Evolutionary conservation across 2,113 vertebrate genomes (phyloP).

Genomic region (Strix uralensis): DNA sequence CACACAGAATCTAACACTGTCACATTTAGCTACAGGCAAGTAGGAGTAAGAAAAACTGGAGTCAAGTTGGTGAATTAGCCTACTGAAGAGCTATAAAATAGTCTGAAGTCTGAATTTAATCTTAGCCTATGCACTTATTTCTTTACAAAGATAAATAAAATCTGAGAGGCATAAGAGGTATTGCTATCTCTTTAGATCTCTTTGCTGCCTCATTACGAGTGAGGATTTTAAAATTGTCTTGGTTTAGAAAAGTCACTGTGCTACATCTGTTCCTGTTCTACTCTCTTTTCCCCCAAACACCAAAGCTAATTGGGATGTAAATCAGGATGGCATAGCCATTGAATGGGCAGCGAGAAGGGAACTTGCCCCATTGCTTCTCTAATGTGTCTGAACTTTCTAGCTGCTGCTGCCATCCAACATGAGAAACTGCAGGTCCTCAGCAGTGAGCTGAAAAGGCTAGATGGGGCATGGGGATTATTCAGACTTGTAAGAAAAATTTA

Average conservation of each 20-base stretch:
- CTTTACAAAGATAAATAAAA: slow-evolving; percentile 16
- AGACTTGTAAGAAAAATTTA: neutral
- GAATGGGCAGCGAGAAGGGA: neutral
- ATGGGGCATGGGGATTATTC: neutral
- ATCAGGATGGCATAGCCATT: neutral
- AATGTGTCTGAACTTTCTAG: neutral
- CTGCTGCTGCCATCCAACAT: neutral
- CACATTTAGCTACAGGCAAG: slow-evolving; percentile 49
- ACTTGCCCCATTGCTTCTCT: neutral
- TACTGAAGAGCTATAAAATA: slow-evolving; percentile 3
- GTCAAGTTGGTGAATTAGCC: slow-evolving; percentile 19
- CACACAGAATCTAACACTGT: slow-evolving; percentile 20
- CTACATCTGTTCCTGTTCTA: neutral
- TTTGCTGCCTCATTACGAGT: neutral
- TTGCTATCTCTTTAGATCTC: neutral
- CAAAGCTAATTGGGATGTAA: neutral
- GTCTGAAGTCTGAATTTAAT: slow-evolving; percentile 15
- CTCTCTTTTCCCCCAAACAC: neutral
- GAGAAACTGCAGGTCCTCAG: neutral
- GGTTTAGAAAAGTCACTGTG: neutral
- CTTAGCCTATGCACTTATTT: neutral
- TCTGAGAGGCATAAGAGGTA: neutral
- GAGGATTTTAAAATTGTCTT: neutral
- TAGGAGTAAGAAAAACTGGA: slow-evolving; percentile 17
- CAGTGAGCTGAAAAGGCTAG: neutral